Evolutionary conservation across 1,140 invertebrate genomes (phyloP), one percentile per base, ranked within the genome.

Genomic region (Eriocheir sinensis): DNA sequence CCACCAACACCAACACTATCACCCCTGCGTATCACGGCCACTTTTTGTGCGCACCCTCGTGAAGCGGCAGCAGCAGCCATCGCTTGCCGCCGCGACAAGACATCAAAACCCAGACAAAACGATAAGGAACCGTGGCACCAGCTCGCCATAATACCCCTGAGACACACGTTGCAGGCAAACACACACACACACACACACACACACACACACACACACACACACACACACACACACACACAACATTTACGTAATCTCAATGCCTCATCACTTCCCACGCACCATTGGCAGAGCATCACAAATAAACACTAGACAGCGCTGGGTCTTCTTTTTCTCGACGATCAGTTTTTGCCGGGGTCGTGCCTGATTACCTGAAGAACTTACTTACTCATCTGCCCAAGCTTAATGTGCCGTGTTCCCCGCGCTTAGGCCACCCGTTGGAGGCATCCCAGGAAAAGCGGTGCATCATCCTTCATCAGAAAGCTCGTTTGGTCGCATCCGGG

Each of bases 151-250:
- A 32, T 32, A 32, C 81, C 34, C 27, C 79, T 36, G 30, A 17
- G 9, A 3, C 21, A 27, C 21, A 32, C 34, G 12, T 36, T 36
- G 27, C 3, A 6, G 3, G 34, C 79, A 32, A n/a, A n/a, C n/a
- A n/a, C n/a, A n/a, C n/a, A n/a, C n/a, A n/a, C n/a, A n/a, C n/a
- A n/a, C n/a, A n/a, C 79, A 32, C 79, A 81, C 79, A 27, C 79
- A 81, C 79, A 81, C 53, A 72, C 53, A 72, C 79, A 17, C 9
- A 17, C 79, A 81, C 79, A 81, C 79, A 81, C 79, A 17, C 79
- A 81, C 0, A 81, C 79, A 81, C n/a, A n/a, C n/a, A n/a, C n/a
- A n/a, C n/a, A n/a, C n/a, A n/a, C n/a, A n/a, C n/a, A n/a, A n/a
- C n/a, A n/a, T n/a, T n/a, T n/a, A n/a, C n/a, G n/a, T n/a, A n/a